Conservation (phyloP, 92 coral and sea anemone species). For the Isaurus tuberculatus region DNA sequence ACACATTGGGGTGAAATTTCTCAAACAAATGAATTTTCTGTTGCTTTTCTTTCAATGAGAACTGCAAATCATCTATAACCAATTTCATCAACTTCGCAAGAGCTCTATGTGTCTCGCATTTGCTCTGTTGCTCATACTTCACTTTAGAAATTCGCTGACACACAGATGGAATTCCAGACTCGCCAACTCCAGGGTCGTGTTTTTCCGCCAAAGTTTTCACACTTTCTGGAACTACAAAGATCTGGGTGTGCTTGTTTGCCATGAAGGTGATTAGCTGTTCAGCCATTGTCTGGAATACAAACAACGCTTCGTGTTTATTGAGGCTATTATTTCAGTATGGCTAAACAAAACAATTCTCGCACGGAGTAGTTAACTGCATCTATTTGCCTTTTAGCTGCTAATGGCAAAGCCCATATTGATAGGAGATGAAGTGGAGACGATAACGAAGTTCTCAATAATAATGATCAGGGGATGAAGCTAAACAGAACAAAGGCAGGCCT, state of each 20-base stretch:
- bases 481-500: no score
- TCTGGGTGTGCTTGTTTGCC: constrained; percentile 67
- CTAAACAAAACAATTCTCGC: no score
- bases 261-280: constrained; percentile 68
- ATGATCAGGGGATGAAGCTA: no score
- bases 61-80: constrained; percentile 71
- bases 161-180: constrained; percentile 61
- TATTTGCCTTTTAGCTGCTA: neutral
- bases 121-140: constrained; percentile 73
- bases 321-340: neutral
- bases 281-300: constrained; percentile 51
- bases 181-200: constrained; percentile 61
- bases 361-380: neutral
- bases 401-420: no score
- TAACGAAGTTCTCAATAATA: no score
- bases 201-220: constrained; percentile 62
- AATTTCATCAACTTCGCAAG: constrained; percentile 69
- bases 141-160: constrained; percentile 69
- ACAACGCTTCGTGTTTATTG: neutral
- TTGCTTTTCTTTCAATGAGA: constrained; percentile 85
- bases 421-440: no score
- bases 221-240: constrained; percentile 68
- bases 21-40: constrained; percentile 69
- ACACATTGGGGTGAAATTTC: constrained; percentile 78
- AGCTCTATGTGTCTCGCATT: constrained; percentile 56